phyloP scores from a whole-genome alignment of 2,113 vertebrate species.

The Otus sunia region DNA sequence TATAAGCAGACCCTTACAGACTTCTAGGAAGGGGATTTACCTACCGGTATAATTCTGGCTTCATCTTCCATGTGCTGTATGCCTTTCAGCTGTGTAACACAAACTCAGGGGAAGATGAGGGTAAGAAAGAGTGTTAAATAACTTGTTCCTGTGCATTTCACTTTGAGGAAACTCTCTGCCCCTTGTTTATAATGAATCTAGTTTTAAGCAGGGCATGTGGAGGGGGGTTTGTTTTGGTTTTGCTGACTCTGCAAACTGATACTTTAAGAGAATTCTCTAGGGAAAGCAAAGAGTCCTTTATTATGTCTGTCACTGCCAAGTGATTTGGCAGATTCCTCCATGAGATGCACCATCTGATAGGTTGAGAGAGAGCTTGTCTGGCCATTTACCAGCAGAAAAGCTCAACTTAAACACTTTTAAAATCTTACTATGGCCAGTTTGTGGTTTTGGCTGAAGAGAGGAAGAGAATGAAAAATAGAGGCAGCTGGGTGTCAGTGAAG shows the following conservation, averaged over 20 bases:
- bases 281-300: conserved; percentile 15
- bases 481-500: conserved; percentile 2
- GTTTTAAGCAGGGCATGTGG: not conserved
- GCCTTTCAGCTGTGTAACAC: not conserved
- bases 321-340: conserved; percentile 32
- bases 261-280: conserved; percentile 12
- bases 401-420: conserved; percentile 24
- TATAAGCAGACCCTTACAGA: not conserved
- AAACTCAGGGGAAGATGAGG: not conserved
- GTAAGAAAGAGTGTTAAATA: not conserved
- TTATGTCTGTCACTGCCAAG: not conserved
- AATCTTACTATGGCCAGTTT: conserved; percentile 19
- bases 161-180: not conserved
- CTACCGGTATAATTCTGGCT: not conserved
- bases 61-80: not conserved
- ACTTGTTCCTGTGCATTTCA: not conserved
- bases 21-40: not conserved
- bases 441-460: conserved; percentile 36
- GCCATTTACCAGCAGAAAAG: conserved; percentile 34
- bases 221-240: not conserved
- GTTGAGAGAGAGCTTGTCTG: not conserved
- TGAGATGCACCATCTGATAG: not conserved
- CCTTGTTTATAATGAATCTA: not conserved
- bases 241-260: conserved; percentile 41
- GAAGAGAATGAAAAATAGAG: not conserved